Evolutionary conservation across 1,140 invertebrate species (phyloP).

Genomic region (Drosophila lowei): DNA sequence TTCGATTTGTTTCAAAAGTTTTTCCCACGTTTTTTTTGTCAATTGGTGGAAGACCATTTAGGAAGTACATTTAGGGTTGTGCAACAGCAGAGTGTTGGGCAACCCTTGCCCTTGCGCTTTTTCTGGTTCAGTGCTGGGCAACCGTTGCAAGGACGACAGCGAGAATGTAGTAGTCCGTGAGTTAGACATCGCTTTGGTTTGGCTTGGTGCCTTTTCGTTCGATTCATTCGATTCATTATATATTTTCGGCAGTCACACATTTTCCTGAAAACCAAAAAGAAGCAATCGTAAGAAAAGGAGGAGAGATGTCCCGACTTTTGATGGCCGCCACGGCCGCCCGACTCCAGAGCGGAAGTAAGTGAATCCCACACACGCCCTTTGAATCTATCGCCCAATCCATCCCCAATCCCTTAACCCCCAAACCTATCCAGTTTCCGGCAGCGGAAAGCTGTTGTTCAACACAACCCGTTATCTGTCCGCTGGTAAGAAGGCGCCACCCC

Average conservation of each 20-base stretch:
- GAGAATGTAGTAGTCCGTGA: slow-evolving; percentile 2
- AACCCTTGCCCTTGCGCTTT: no score
- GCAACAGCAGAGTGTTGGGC: no score
- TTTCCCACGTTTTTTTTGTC: no score
- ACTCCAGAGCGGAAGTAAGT: slow-evolving; percentile 54
- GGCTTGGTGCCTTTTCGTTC: not conserved
- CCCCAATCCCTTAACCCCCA: not conserved
- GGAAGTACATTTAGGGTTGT: no score
- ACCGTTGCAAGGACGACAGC: no score
- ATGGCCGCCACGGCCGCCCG: slow-evolving; percentile 29
- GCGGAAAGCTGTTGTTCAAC: slow-evolving; percentile 20
- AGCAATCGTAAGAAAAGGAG: not conserved
- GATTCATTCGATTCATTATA: slow-evolving; percentile 17
- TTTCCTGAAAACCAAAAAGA: not conserved
- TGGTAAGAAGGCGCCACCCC: slow-evolving; percentile 13
- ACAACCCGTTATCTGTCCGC: slow-evolving; percentile 22
- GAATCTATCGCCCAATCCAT: no score
- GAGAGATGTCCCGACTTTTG: slow-evolving; percentile 59
- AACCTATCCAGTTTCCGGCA: slow-evolving; percentile 28
- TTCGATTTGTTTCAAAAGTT: no score
- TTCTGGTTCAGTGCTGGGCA: no score
- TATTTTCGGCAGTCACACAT: slow-evolving; percentile 24
- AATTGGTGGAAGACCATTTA: no score
- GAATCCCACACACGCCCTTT: not conserved
- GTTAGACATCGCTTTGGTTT: slow-evolving; percentile 17